Percentiles rank a stretch among this genome's conserved stretches.
Evolutionary conservation across 2,797 vertebrate genomes (phyloP).

Genomic region (Acanthurus leucopareius): DNA sequence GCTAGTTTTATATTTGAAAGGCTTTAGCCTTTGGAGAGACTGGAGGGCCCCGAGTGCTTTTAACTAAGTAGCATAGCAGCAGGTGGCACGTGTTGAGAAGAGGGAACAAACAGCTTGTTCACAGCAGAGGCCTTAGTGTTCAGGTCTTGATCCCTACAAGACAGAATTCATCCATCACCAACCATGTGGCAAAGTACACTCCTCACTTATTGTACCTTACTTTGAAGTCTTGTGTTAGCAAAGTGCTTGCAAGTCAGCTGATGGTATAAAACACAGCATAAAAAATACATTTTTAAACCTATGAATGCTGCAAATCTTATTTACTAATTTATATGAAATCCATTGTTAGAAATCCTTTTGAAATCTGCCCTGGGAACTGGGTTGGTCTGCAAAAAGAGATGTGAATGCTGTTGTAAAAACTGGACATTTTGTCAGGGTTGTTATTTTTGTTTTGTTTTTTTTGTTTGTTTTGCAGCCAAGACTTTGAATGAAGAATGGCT

Average conservation of each 20-base stretch:
- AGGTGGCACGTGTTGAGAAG: slow-evolving; percentile 64
- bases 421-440: neutral
- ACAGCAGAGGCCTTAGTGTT: slow-evolving; percentile 44
- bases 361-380: neutral
- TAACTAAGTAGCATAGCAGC: slow-evolving; percentile 66
- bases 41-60: slow-evolving; percentile 60
- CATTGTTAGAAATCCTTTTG: neutral
- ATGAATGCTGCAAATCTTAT: slow-evolving; percentile 13
- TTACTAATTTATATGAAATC: slow-evolving; percentile 7
- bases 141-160: slow-evolving; percentile 35
- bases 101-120: slow-evolving; percentile 45
- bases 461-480: neutral
- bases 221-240: slow-evolving; percentile 31
- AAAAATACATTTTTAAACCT: neutral
- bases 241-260: slow-evolving; percentile 11
- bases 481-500: slow-evolving; percentile 11
- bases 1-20: slow-evolving; percentile 76
- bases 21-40: slow-evolving; percentile 69
- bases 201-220: slow-evolving; percentile 19
- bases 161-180: slow-evolving; percentile 26
- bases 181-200: slow-evolving; percentile 29
- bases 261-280: neutral
- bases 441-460: neutral
- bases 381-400: neutral
- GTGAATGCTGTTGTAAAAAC: neutral